phyloP scores from a whole-genome alignment of 2,888 invertebrate genomes.

The Dusona sp. region DNA sequence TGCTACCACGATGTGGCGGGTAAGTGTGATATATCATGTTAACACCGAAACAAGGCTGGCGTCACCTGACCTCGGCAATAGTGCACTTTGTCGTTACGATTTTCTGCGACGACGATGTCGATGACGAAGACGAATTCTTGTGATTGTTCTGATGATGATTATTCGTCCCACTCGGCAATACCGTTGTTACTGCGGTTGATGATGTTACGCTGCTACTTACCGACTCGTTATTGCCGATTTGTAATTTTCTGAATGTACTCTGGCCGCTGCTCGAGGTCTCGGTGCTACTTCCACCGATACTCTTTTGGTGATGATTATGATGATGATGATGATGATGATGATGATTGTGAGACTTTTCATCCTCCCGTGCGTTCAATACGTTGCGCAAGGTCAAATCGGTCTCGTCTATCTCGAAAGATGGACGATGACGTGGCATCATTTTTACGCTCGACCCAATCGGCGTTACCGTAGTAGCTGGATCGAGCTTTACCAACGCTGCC shows the following conservation, averaged over 20 bases:
- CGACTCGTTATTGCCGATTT: conserved; percentile 56
- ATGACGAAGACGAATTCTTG: conserved; percentile 63
- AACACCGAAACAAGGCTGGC: conserved; percentile 82
- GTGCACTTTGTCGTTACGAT: conserved; percentile 67
- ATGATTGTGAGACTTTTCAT: conserved; percentile 64
- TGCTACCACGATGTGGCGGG: conserved; percentile 82
- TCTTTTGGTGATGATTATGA: conserved; percentile 64
- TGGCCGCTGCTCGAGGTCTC: conserved; percentile 65
- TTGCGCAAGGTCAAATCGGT: conserved; percentile 75
- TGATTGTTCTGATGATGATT: conserved; percentile 67
- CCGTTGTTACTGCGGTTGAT: conserved; percentile 53
- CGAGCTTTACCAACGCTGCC: conserved; percentile 82
- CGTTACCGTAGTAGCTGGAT: conserved; percentile 83
- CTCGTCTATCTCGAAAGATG: conserved; percentile 74
- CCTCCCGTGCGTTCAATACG: conserved; percentile 63
- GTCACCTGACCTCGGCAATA: conserved; percentile 80
- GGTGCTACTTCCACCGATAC: conserved; percentile 61
- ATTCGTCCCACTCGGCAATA: conserved; percentile 71
- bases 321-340: conserved; percentile 67
- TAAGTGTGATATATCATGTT: conserved; percentile 83
- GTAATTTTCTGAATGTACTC: conserved; percentile 59
- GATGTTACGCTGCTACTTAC: conserved; percentile 13
- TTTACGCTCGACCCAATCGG: conserved; percentile 80
- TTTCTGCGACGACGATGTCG: conserved; percentile 66
- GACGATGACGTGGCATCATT: conserved; percentile 74